Evolutionary conservation across 1,140 invertebrate genomes (phyloP).

Genomic region (Drosophila aff.): DNA sequence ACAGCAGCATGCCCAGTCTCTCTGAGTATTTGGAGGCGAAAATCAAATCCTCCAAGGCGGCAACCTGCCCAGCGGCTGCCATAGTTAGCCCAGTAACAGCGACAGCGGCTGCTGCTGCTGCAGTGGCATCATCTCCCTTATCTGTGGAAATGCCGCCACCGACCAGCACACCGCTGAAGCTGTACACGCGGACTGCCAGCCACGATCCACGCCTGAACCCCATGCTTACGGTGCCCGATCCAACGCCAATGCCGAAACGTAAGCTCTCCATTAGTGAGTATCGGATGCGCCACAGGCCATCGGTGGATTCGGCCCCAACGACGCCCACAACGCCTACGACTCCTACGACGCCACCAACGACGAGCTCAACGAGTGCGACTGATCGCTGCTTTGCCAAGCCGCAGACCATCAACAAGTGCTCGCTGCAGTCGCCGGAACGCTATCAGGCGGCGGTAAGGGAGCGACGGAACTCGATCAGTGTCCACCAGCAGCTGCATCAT

Average conservation of each 20-base stretch:
- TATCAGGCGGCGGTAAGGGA: conserved; percentile 71
- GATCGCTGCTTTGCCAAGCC: conserved; percentile 64
- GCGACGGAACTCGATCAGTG: conserved; percentile 69
- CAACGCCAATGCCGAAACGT: conserved; percentile 78
- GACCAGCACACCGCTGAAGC: conserved; percentile 60
- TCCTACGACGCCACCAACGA: conserved; percentile 31
- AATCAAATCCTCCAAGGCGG: conserved; percentile 50
- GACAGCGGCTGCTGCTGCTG: not conserved
- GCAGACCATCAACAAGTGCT: conserved; percentile 73
- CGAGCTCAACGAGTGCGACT: not conserved
- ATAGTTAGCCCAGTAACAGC: not conserved
- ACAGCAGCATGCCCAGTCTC: conserved; percentile 54
- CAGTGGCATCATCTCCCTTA: not conserved
- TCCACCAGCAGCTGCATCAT: conserved; percentile 38
- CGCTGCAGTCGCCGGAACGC: conserved; percentile 71
- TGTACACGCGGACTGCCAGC: conserved; percentile 78
- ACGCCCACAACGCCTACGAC: conserved; percentile 47
- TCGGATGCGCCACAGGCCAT: conserved; percentile 76
- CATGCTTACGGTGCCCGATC: conserved; percentile 73
- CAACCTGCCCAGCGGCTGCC: not conserved
- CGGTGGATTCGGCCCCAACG: conserved; percentile 64
- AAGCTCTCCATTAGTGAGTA: conserved; percentile 84
- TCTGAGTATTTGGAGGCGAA: conserved; percentile 63
- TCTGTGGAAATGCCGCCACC: conserved; percentile 58
- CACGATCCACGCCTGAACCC: conserved; percentile 84